A percentile compares a stretch with the other conserved stretches of the same genome.
phyloP scores from a whole-genome alignment of 2,888 invertebrate genomes.

The Caenorhabditis sp. region DNA sequence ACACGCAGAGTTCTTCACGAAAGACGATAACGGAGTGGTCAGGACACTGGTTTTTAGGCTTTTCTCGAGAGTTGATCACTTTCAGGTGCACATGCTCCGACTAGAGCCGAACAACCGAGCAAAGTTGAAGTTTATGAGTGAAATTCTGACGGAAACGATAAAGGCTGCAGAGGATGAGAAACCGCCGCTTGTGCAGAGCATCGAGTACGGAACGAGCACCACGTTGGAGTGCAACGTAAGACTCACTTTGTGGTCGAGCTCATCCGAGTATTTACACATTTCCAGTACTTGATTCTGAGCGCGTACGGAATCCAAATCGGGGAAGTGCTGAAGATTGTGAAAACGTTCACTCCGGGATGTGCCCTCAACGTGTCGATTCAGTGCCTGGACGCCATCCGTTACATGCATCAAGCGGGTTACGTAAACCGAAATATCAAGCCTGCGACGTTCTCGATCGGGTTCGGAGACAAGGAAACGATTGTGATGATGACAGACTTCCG shows the following conservation, averaged over 20 bases:
- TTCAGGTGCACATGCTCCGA: constrained; percentile 20
- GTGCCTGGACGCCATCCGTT: constrained; percentile 29
- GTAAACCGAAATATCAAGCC: constrained; percentile 50
- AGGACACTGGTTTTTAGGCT: neutral
- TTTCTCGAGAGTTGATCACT: neutral
- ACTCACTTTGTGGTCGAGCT: neutral
- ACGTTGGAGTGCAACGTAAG: constrained; percentile 23
- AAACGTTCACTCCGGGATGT: constrained; percentile 21
- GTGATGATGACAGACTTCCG: constrained; percentile 38
- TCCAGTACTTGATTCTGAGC: constrained; percentile 27
- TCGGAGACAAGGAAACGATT: neutral
- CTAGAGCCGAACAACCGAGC: constrained; percentile 12
- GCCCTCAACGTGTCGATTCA: constrained; percentile 32
- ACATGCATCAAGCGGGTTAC: constrained; percentile 37
- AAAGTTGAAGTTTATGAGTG: constrained; percentile 10
- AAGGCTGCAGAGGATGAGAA: constrained; percentile 3
- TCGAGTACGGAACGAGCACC: constrained; percentile 21
- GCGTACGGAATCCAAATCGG: constrained; percentile 20
- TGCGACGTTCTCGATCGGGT: constrained; percentile 23
- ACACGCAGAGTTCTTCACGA: constrained; percentile 31
- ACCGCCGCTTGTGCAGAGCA: neutral
- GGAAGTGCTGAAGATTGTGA: constrained; percentile 26
- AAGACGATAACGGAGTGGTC: constrained; percentile 15
- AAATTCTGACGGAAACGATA: constrained; percentile 20
- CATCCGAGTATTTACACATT: too few relatives aligned